Evolutionary conservation across 2,797 vertebrate species (phyloP), one percentile per base, ranked within the genome.

Genomic region (Phrynocephalus forsythii): DNA sequence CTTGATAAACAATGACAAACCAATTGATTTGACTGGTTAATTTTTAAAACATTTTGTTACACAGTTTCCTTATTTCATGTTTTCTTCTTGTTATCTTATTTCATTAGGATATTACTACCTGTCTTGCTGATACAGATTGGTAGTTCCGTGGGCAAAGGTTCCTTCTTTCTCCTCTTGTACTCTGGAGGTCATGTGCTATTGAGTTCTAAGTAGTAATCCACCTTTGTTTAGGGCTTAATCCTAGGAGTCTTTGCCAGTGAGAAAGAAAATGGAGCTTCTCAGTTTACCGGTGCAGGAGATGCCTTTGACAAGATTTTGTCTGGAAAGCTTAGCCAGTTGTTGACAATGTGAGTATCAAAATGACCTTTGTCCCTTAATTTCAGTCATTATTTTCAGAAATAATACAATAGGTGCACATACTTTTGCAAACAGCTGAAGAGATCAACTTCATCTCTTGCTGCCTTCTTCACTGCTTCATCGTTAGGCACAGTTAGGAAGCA

Each of bases 291-390:
- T 18, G 96, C 98, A 0, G 98, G 97, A 24, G 97, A 97, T 76
- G 94, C 92, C 38, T 98, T 99, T 81, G 97, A 99, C 92, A 96
- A 94, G 48, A 94, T 92, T 16, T 88, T 98, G 77, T 97, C 97
- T 16, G 99, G 99, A 18, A 99, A 97, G 94, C 97, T 99, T 76
- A 96, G 97, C 80, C 96, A 98, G n/a, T 93, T 98, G 86, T 93
- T 99, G 86, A 94, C 96, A 1, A 73, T 97, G 99, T 99, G 94
- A 97, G 98, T 97, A 71, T 75, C 76, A 15, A 67, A 10, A 69
- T n/a, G 76, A 79, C 33, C 86, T 80, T 6, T 68, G 67, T 63
- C 83, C 63, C 0, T 28, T 15, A 30, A 20, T 63, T 24, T 33
- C 13, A 48, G 1, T 13, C 7, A 24, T 72, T 1, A 83, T 26